Conservation (phyloP, 2,797 vertebrate species). For the Pterois miles region DNA sequence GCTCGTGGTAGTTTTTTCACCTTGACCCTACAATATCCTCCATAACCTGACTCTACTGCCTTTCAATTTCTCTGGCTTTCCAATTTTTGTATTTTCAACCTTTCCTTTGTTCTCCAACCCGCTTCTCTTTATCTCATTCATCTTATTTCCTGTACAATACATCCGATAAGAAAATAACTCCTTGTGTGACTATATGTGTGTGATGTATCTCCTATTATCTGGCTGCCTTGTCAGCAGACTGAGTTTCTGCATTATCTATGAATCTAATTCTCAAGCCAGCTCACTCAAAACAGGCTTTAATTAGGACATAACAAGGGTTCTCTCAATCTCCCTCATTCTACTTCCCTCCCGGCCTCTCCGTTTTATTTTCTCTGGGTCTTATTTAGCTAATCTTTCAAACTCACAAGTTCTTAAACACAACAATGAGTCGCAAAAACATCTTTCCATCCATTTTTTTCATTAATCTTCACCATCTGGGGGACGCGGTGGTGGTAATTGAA, state of each 20-base stretch:
- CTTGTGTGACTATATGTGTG: slow-evolving; percentile 10
- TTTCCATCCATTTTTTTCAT: slow-evolving; percentile 8
- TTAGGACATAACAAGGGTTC: slow-evolving; percentile 15
- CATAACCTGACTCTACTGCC: neutral
- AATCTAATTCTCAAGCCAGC: slow-evolving; percentile 36
- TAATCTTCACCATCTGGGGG: neutral
- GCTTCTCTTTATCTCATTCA: slow-evolving; percentile 18
- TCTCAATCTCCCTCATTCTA: neutral
- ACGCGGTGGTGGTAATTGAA: neutral
- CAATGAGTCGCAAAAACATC: slow-evolving; percentile 6
- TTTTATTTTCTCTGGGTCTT: neutral
- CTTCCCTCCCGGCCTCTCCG: neutral
- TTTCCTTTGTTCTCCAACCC: slow-evolving; percentile 5
- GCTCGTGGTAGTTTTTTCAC: neutral
- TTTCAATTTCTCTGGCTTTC: slow-evolving; percentile 28
- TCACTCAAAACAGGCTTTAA: slow-evolving; percentile 30
- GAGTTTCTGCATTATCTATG: slow-evolving; percentile 37
- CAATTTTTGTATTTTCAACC: slow-evolving; percentile 28
- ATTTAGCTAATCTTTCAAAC: neutral
- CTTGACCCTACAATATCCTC: slow-evolving; percentile 9
- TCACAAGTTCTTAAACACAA: slow-evolving; percentile 10
- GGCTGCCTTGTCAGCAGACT: slow-evolving; percentile 46
- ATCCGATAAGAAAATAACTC: slow-evolving; percentile 37
- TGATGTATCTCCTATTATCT: slow-evolving; percentile 42
- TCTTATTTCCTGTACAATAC: slow-evolving; percentile 29